Evolutionary conservation across 2,797 vertebrate species (phyloP).

Genomic region (Antennarius maculatus): DNA sequence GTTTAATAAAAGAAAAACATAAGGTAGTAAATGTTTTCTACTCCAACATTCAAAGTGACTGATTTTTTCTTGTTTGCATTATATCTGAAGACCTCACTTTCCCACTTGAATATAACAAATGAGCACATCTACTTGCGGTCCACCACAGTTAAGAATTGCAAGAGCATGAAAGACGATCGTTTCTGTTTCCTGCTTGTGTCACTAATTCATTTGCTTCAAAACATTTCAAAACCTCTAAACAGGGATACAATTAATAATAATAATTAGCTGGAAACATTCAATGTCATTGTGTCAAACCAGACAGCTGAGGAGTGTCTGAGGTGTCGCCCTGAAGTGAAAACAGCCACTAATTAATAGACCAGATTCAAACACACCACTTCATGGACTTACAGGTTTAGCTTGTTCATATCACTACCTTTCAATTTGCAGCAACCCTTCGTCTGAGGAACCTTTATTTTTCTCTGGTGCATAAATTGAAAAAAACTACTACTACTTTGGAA

Average conservation of each 20-base stretch:
- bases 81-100: not conserved
- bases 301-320: constrained; percentile 13
- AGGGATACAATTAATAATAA: constrained; percentile 18
- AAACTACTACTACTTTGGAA: not conserved
- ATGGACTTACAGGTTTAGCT: no score
- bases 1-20: not conserved
- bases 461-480: constrained; percentile 8
- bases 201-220: constrained; percentile 52
- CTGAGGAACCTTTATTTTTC: constrained; percentile 12
- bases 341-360: not conserved
- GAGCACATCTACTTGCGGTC: constrained; percentile 14
- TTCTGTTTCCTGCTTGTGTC: constrained; percentile 45
- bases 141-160: constrained; percentile 5
- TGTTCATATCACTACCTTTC: constrained; percentile 14
- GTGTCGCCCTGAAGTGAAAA: constrained; percentile 13
- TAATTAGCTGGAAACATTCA: constrained; percentile 28
- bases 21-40: no score
- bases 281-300: constrained; percentile 21
- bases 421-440: constrained; percentile 18
- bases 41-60: not conserved
- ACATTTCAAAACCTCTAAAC: constrained; percentile 23
- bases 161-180: constrained; percentile 24
- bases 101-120: constrained; percentile 15
- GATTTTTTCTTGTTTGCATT: not conserved
- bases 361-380: not conserved